Evolutionary conservation across 2,888 invertebrate species (phyloP), one percentile per base, ranked within the genome.

Genomic region (Muschampia plurimacula): DNA sequence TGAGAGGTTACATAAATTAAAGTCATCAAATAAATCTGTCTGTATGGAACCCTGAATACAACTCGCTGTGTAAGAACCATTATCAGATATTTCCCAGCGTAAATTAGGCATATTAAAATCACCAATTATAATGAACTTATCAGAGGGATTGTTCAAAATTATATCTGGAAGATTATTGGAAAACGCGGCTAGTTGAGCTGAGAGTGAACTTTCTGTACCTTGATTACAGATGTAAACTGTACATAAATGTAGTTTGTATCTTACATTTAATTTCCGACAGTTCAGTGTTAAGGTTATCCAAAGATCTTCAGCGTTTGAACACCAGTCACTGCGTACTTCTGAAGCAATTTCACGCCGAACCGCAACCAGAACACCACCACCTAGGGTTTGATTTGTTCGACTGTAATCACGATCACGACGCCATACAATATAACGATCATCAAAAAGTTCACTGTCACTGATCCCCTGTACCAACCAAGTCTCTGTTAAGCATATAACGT

Each of bases 331-430:
- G n/a, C 15, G 49, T 10, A 13, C 36, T 15, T 66, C 52, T n/a
- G 66, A n/a, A 9, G 55, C 36, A 8, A 67, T 36, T 39, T 55
- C 55, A 15, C n/a, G 36, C 0, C 67, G 67, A 7, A 67, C 62
- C 10, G 75, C 69, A 62, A 75, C 70, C 13, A 75, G 60, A 1
- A 75, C 75, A 2, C 73, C 75, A 2, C 75, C 75, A 5, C 74
- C 75, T 8, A n/a, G 5, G 2, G 52, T 41, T 67, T 74, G 72
- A 15, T 64, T 36, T 1, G 69, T 69, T n/a, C 12, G 7, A 12
- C 5, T 28, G 32, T 74, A 55, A 68, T 68, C 44, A 6, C 74
- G 60, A 39, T 72, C 74, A 1, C 74, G 68, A 3, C 74, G 28
- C 60, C 65, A 74, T 1, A 72, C 72, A 13, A 72, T 49, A n/a